phyloP scores from a whole-genome alignment of 2,888 invertebrate genomes.

The Amphipyra tragopoginis region DNA sequence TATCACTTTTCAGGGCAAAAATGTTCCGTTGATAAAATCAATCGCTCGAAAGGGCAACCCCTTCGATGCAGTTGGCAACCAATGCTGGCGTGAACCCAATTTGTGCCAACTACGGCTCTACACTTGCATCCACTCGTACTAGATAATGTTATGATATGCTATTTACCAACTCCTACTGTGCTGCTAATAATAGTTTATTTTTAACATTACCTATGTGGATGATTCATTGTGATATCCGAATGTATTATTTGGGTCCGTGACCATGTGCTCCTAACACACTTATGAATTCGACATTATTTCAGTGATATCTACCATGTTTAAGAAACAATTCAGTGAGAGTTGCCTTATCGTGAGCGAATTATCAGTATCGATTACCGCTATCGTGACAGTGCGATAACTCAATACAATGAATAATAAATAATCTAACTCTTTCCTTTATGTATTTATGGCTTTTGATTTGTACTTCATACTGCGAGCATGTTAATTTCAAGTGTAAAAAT shows the following conservation, averaged over 20 bases:
- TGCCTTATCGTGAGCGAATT: slow-evolving; percentile 72
- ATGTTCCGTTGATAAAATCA: slow-evolving; percentile 68
- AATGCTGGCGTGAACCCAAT: slow-evolving; percentile 80
- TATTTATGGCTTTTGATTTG: slow-evolving; percentile 48
- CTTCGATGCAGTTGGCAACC: slow-evolving; percentile 78
- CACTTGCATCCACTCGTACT: slow-evolving; percentile 65
- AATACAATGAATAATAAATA: slow-evolving; percentile 67
- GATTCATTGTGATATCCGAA: slow-evolving; percentile 61
- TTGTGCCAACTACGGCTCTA: slow-evolving; percentile 72
- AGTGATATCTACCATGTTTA: slow-evolving; percentile 51
- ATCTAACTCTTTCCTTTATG: slow-evolving; percentile 60
- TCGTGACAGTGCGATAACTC: slow-evolving; percentile 74
- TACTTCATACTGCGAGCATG: slow-evolving; percentile 27
- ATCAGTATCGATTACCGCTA: slow-evolving; percentile 81
- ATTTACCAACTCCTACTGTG: slow-evolving; percentile 58
- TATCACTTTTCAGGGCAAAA: slow-evolving; percentile 60
- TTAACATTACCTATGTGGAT: slow-evolving; percentile 48
- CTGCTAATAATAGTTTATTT: slow-evolving; percentile 51
- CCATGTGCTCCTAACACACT: slow-evolving; percentile 52
- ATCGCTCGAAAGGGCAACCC: slow-evolving; percentile 74
- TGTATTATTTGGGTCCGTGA: slow-evolving; percentile 52
- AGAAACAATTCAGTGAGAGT: slow-evolving; percentile 65
- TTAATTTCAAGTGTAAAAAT: slow-evolving; percentile 12
- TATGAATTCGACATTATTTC: slow-evolving; percentile 42
- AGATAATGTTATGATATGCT: slow-evolving; percentile 71